phyloP scores from a whole-genome alignment of 2,888 invertebrate genomes.

The Malacosoma neustria region DNA sequence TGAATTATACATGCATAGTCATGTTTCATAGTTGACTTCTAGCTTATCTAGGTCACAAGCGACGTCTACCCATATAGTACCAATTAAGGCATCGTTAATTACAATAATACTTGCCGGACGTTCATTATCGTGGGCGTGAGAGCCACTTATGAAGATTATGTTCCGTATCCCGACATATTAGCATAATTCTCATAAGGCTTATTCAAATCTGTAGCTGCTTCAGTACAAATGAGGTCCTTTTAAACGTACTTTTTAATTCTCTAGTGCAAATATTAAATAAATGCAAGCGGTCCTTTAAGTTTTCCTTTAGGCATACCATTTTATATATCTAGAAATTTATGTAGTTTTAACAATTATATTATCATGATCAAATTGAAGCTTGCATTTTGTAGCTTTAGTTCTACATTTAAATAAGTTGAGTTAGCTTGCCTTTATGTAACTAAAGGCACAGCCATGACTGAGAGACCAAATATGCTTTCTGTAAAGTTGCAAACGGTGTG shows the following conservation, averaged over 20 bases:
- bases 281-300: not conserved
- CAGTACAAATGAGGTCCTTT: not conserved
- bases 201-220: not conserved
- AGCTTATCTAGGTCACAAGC: not conserved
- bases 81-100: constrained; percentile 36
- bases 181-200: not conserved
- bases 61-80: constrained; percentile 6
- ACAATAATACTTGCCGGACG: constrained; percentile 21
- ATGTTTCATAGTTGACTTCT: too few relatives aligned
- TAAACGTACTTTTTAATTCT: not conserved
- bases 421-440: too few relatives aligned
- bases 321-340: too few relatives aligned
- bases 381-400: too few relatives aligned
- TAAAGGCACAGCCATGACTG: too few relatives aligned
- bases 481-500: too few relatives aligned
- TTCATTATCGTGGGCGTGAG: constrained; percentile 25
- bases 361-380: too few relatives aligned
- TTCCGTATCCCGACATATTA: not conserved
- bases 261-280: not conserved
- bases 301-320: constrained; percentile 5
- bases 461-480: too few relatives aligned
- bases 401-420: too few relatives aligned
- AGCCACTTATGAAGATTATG: constrained; percentile 15
- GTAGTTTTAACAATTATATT: too few relatives aligned
- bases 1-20: too few relatives aligned